Base-by-base conservation (phyloP, 2,888 invertebrate genomes). In the Nemotelus pantherinus region DNA sequence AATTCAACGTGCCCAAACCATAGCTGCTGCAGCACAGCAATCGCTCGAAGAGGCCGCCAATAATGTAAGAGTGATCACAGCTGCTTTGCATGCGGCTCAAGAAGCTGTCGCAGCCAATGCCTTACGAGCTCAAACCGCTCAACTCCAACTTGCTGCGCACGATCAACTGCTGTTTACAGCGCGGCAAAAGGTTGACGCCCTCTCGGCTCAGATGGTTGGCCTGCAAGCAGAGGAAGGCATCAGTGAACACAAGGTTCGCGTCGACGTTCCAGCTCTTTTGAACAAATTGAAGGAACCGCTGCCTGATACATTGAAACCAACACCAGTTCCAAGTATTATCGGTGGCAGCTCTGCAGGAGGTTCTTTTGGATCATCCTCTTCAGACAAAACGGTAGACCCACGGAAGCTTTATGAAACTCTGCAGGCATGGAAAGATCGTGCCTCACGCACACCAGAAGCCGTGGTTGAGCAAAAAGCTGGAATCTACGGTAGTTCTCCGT, bases 81-180 rank as follows among this genome's bases (percentile, higher is more conserved):
- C 85, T 2, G 83, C 85, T 0, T 79, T 87, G 78, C 86, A 87
- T 80, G 84, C 82, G 53, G 86, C 87, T 0, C 87, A 87, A 75
- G 86, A 87, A 79, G 84, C 84, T 77, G 87, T 87, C 53, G 87
- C 87, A 1, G 82, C 84, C 2, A 83, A 86, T 2, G 87, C 87
- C 0, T 84, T 87, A 50, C 83, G 86, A 2, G 87, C 87, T 0
- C 87, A 87, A 81, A 85, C 86, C 0, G 87, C 87, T 0, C 87
- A 87, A 77, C 79, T 87, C 2, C 87, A 87, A 81, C 78, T 87
- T 77, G 86, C 87, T 2, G 87, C 87, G 0, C 87, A 87, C 74
- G 87, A 87, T 80, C 87, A 87, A 78, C 79, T 87, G 53, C 79
- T 87, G 3, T 87, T 87, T 77, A 87, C 87, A 0, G 87, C 87